Percentiles rank a stretch among this genome's conserved stretches.
These are phyloP conservation scores for Calliscelio sp. DNA, from an alignment of 2,888 invertebrate species.

Conservation along the genomic window DNA sequence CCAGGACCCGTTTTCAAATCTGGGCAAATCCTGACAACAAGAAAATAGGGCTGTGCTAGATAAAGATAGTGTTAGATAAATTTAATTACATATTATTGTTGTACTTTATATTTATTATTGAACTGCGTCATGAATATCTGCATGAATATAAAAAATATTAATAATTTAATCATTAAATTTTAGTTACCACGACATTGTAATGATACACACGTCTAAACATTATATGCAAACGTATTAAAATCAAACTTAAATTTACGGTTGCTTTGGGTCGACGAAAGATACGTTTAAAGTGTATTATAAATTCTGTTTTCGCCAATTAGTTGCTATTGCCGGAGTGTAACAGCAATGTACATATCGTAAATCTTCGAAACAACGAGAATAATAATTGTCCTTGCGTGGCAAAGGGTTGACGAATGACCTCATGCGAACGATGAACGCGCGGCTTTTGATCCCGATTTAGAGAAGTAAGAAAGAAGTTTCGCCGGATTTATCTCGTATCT, in stretches of 20 bases:
- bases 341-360: constrained; percentile 62
- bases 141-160: too few species aligned
- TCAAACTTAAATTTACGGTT: constrained; percentile 37
- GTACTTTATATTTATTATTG: too few species aligned
- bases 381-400: constrained; percentile 67
- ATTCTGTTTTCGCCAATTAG: constrained; percentile 63
- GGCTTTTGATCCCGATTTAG: constrained; percentile 76
- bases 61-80: too few species aligned
- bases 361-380: constrained; percentile 71
- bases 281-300: constrained; percentile 57
- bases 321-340: constrained; percentile 49
- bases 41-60: too few species aligned
- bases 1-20: too few species aligned
- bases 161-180: too few species aligned
- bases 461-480: constrained; percentile 67
- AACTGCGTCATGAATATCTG: too few species aligned
- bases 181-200: constrained; percentile 1
- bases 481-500: constrained; percentile 77
- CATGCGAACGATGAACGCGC: constrained; percentile 41
- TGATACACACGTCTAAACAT: constrained; percentile 17
- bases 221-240: constrained; percentile 30
- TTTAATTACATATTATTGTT: too few species aligned
- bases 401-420: constrained; percentile 62
- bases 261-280: constrained; percentile 31
- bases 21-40: too few species aligned